phyloP scores from a whole-genome alignment of 2,888 invertebrate species.

The Drosophila vallismaia region DNA sequence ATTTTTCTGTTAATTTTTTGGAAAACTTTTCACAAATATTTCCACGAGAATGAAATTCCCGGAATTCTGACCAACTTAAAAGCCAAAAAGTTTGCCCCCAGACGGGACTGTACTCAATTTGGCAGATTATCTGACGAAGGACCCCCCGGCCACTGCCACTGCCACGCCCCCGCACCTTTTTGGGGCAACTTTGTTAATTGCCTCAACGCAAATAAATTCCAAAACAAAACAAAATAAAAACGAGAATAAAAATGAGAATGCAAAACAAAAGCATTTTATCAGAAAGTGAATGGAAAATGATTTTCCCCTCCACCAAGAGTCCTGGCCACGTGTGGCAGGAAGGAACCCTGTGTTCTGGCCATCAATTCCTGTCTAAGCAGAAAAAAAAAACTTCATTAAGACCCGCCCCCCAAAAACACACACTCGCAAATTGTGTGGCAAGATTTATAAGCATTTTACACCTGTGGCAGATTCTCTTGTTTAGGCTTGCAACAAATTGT shows the following conservation, averaged over 20 bases:
- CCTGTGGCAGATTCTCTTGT: conserved; percentile 53
- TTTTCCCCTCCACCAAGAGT: conserved; percentile 1
- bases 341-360: conserved; percentile 19
- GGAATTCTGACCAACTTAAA: background rate
- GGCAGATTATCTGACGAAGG: background rate
- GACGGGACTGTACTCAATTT: background rate
- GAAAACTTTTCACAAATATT: background rate
- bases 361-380: conserved; percentile 36
- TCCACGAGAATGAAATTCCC: background rate
- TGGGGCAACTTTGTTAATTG: conserved; percentile 29
- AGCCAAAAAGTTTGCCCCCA: background rate
- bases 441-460: conserved; percentile 68
- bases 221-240: too few species aligned
- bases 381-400: conserved; percentile 65
- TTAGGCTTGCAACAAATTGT: conserved; percentile 27
- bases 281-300: conserved; percentile 6
- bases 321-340: conserved; percentile 10
- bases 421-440: background rate
- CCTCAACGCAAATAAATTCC: conserved; percentile 34
- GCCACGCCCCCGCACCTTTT: background rate
- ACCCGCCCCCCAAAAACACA: conserved; percentile 9
- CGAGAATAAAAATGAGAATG: background rate
- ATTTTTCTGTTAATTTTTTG: background rate
- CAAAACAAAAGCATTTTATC: conserved; percentile 29
- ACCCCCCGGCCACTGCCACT: too few species aligned